These are phyloP conservation scores for Drosophila subobscura DNA, from an alignment of 1,140 invertebrate genomes.

Conservation along the genomic window DNA sequence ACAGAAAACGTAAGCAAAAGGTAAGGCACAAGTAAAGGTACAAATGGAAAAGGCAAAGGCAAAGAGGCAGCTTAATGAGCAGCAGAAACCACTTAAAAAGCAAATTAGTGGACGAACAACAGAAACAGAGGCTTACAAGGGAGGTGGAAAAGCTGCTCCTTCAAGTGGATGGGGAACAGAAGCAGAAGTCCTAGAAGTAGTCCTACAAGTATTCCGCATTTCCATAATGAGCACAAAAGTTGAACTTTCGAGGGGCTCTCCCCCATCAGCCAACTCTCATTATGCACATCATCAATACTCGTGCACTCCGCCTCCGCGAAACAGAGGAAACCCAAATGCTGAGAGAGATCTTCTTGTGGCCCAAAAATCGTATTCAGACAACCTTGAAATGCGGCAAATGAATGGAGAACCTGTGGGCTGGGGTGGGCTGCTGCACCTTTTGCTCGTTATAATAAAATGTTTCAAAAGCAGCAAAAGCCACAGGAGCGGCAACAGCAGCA, in stretches of 20 bases:
- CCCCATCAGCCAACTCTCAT: slow-evolving; percentile 17
- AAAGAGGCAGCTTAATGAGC: slow-evolving; percentile 70
- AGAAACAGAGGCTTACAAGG: slow-evolving; percentile 31
- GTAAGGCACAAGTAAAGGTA: slow-evolving; percentile 12
- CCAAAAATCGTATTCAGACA: slow-evolving; percentile 40
- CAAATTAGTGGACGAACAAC: slow-evolving; percentile 63
- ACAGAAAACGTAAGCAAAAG: slow-evolving; percentile 34
- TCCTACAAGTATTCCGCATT: slow-evolving; percentile 18
- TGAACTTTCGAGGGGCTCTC: not conserved
- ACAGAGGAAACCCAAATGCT: not conserved
- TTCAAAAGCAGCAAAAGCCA: slow-evolving; percentile 48
- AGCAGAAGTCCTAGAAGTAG: slow-evolving; percentile 14
- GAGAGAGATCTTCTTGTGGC: slow-evolving; percentile 7
- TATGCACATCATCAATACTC: slow-evolving; percentile 47
- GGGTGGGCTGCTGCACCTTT: slow-evolving; percentile 17
- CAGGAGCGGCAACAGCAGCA: slow-evolving; percentile 20
- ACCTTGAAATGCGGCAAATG: slow-evolving; percentile 56
- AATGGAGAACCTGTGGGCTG: slow-evolving; percentile 14
- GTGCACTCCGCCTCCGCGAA: not conserved
- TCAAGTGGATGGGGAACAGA: slow-evolving; percentile 9
- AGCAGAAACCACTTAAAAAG: slow-evolving; percentile 59
- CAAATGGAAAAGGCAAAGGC: slow-evolving; percentile 11
- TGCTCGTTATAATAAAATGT: slow-evolving; percentile 61
- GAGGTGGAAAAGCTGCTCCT: slow-evolving; percentile 46
- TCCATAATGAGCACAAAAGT: slow-evolving; percentile 43